phyloP scores from a whole-genome alignment of 1,140 invertebrate species.

The Halotydeus destructor region DNA sequence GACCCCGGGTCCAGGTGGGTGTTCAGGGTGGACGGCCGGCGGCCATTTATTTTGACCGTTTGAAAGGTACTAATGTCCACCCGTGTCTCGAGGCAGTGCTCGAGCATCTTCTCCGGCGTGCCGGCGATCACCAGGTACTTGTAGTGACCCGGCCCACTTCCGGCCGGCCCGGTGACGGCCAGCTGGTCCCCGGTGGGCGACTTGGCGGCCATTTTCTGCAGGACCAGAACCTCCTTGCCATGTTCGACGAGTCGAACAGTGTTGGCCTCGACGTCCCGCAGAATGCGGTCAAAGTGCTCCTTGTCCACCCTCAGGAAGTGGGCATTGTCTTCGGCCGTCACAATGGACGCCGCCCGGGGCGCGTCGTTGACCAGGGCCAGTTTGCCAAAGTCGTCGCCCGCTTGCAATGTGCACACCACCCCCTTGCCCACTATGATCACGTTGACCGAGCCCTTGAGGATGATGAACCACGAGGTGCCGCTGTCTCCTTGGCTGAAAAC shows the following conservation, averaged over 20 bases:
- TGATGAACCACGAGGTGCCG: conserved; percentile 71
- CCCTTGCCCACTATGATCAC: conserved; percentile 70
- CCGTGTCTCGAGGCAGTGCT: conserved; percentile 60
- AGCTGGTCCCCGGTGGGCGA: conserved; percentile 19
- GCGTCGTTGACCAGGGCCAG: conserved; percentile 66
- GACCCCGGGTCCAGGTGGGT: neutral
- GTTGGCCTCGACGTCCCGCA: conserved; percentile 64
- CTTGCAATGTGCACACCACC: conserved; percentile 53
- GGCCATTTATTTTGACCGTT: neutral
- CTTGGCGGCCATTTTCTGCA: conserved; percentile 16
- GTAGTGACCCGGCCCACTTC: too few relatives aligned
- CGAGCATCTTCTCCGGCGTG: conserved; percentile 64
- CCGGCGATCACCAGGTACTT: conserved; percentile 77
- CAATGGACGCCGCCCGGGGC: conserved; percentile 62
- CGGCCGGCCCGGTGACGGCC: too few relatives aligned
- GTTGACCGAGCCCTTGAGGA: conserved; percentile 60
- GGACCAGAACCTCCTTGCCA: conserved; percentile 44
- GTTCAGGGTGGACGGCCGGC: neutral
- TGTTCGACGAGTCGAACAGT: conserved; percentile 68
- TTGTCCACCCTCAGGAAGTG: conserved; percentile 69
- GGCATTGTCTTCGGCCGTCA: conserved; percentile 57
- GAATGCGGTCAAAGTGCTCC: conserved; percentile 62
- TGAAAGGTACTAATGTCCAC: conserved; percentile 22
- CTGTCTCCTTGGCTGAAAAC: conserved; percentile 76
- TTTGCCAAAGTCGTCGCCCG: conserved; percentile 75